These are phyloP conservation scores for Helogale parvula DNA, from an alignment of 2,113 vertebrate genomes.

Conservation along the genomic window DNA sequence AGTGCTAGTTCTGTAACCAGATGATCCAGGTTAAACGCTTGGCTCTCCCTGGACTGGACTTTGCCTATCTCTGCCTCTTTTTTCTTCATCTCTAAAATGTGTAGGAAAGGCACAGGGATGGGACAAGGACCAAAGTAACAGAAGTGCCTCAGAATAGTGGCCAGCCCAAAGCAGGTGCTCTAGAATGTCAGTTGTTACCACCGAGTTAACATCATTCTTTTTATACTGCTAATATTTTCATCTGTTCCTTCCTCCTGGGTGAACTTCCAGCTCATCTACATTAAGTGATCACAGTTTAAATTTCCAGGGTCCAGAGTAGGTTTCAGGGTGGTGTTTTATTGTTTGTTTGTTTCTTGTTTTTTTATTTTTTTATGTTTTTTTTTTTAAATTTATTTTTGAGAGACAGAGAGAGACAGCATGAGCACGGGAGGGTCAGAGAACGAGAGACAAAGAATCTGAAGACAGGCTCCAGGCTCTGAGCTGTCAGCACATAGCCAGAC, in stretches of 20 bases:
- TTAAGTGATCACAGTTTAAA: not conserved
- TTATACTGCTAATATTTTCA: not conserved
- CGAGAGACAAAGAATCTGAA: too few relatives aligned
- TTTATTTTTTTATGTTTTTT: too few relatives aligned
- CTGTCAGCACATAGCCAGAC: too few relatives aligned
- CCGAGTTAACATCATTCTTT: constrained; percentile 25
- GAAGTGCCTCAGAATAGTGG: not conserved
- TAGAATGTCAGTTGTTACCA: not conserved
- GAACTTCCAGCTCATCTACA: not conserved
- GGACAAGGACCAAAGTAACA: not conserved
- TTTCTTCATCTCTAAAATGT: not conserved
- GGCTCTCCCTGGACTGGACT: not conserved
- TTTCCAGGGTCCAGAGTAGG: not conserved
- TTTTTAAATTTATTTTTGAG: too few relatives aligned
- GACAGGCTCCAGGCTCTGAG: too few relatives aligned
- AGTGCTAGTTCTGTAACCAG: not conserved
- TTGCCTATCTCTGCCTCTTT: not conserved
- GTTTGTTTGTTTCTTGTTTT: not conserved
- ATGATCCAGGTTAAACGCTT: not conserved
- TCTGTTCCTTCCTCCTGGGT: not conserved
- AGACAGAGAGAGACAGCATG: too few relatives aligned
- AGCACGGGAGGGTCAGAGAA: too few relatives aligned
- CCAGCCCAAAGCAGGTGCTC: not conserved
- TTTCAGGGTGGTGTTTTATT: not conserved
- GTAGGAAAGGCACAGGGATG: not conserved